Evolutionary conservation across 2,797 vertebrate genomes (phyloP), one percentile per base, ranked within the genome.

Genomic region (Nyctibius grandis): DNA sequence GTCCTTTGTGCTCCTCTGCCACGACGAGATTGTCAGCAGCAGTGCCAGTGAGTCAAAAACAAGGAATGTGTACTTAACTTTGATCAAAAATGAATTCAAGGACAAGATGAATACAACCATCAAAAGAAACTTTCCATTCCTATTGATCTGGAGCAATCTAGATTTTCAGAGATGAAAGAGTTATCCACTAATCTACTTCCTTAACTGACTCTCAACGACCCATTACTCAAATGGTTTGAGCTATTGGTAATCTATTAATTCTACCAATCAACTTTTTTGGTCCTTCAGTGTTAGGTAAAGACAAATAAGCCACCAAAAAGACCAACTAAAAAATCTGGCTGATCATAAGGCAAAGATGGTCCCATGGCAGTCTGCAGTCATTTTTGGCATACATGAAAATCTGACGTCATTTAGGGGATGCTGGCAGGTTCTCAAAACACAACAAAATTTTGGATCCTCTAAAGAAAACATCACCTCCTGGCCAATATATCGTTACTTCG

Each of bases 331-430:
- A 73, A 91, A 76, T 92, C 61, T 95, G 53, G 9, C 60, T 88
- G 74, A 90, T 89, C 91, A 76, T 88, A 81, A 95, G 84, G 91
- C 83, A 92, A 91, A 95, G 91, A 96, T 23, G 64, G 88, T 98
- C 95, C 85, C 96, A 64, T 93, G 96, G 72, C 94, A 97, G 68
- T 93, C 89, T 95, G 89, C 88, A 94, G 93, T 94, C 82, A 88
- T 91, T 94, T 95, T 84, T 98, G 97, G 98, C 96, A 96, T 68
- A 75, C 21, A 73, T 4, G 36, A 93, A 96, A 89, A 72, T 36
- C 91, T 97, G 95, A 91, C 61, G 56, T 96, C 64, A 96, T 91
- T 96, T 89, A 95, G 96, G 90, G 89, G 74, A 85, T 82, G 77
- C 14, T 95, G 96, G 96, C 93, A 93, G 19, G 42, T 83, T 69